Base-by-base conservation (phyloP, 2,888 invertebrate genomes). In the Eristalis tenax region DNA sequence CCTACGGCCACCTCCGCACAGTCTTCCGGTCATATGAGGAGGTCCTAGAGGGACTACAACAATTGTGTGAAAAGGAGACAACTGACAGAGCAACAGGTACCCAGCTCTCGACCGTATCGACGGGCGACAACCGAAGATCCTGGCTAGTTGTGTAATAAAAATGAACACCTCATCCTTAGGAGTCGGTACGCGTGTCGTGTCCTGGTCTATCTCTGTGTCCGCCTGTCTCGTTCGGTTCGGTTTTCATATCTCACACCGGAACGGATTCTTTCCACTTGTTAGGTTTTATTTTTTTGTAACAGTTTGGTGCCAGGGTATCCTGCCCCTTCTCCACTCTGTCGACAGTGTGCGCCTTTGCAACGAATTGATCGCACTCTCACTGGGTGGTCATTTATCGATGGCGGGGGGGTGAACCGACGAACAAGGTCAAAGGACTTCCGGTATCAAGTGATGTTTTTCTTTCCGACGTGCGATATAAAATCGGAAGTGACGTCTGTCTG, bases 111-210 rank as follows among this genome's bases (percentile, higher is more conserved):
- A 59, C 26, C 26, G 26, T 23, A 59, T 23, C 26, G 59, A 59
- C 75, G 74, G 66, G 70, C 70, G 78, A 78, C 86, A 78, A 75
- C 82, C 74, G 86, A 82, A 86, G 86, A 86, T 86, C 78, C 71
- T 74, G 78, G 82, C 70, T 82, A 75, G 78, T 75, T 75, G 86
- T 26, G 86, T 75, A 78, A 82, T 86, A 86, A 86, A 86, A 86
- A 56, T 75, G 86, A 82, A 70, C 86, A 86, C 82, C 81, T 81
- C 22, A 26, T 50, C 61, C 43, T 50, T 28, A 32, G 61, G 13
- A 56, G 38, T 11, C 2, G 38, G 38, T 35, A 69, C 77, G 74
- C 85, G 77, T 78, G 74, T 81, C 74, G 43, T 23, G 5, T 35
- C 22, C 22, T 11, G 28, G 56, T 43, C 68, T 32, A 1, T 40